Evolutionary conservation across 1,140 invertebrate genomes (phyloP), one percentile per base, ranked within the genome.

Genomic region (Solenopsis fugax): DNA sequence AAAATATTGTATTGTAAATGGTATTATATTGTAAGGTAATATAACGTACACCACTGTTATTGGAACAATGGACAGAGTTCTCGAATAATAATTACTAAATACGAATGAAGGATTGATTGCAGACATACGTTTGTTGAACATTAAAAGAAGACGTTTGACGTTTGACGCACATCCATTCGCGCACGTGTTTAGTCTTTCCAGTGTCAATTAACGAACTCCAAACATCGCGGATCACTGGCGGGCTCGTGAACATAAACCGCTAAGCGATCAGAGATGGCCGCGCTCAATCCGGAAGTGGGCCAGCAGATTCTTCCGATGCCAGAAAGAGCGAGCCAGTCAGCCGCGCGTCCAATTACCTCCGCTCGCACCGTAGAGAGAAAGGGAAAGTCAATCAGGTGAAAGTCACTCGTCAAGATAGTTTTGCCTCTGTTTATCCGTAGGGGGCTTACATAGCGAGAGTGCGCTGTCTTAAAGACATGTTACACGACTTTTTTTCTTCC

Each of bases 321-420:
- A 73, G 67, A 82, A 82, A 82, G 67, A 84, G 69, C 16, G 37
- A 75, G 54, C 54, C 69, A 75, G 69, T 48, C 54, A 75, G 54
- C 56, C 54, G 72, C 56, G 48, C 52, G 60, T 90, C n/a, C 78
- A 87, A 89, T 87, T 89, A 76, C 69, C 21, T 86, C 72, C 72
- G 60, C 56, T 87, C 60, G 88, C 88, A 18, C 45, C 29, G 60
- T 58, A 41, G 16, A 92, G 91, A 93, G 93, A 94, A 94, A 94
- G 93, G 93, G 92, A 94, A 94, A 94, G 93, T 93, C 92, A 92
- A 89, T 88, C 86, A 52, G 86, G 91, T 91, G 91, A 92, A 92
- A 92, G 88, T 92, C 89, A 84, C 87, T 86, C 34, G 86, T 29
- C 64, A 52, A 60, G 87, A 90, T 88, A 90, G 78, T 90, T 90